Evolutionary conservation across 53 echinoderm and acorn worm genomes (phyloP).

Genomic region (Actinopyga echinites): DNA sequence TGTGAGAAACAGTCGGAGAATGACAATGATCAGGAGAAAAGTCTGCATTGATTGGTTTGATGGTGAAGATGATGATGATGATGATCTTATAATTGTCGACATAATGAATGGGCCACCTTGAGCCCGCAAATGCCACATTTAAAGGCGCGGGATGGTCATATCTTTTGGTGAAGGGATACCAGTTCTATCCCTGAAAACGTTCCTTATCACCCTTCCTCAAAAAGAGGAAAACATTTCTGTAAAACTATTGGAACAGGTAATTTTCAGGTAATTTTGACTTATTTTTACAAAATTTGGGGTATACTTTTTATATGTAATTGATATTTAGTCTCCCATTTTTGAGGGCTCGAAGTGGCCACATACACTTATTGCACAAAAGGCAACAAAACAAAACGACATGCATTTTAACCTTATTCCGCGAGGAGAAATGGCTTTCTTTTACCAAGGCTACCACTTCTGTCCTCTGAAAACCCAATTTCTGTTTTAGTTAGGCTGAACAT

Average conservation of each 20-base stretch:
- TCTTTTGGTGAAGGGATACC: background rate
- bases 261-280: too few species aligned
- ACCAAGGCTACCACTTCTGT: too few species aligned
- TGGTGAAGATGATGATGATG: slow-evolving; percentile 14
- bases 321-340: slow-evolving; percentile 57
- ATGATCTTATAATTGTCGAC: slow-evolving; percentile 27
- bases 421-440: background rate
- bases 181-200: background rate
- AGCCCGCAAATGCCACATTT: slow-evolving; percentile 15
- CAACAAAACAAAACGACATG: slow-evolving; percentile 25
- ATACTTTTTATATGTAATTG: too few species aligned
- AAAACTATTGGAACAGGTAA: too few species aligned
- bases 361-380: slow-evolving; percentile 55
- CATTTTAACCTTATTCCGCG: background rate
- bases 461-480: too few species aligned
- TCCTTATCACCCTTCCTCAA: background rate
- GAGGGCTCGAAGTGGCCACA: slow-evolving; percentile 98
- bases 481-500: too few species aligned
- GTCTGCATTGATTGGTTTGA: slow-evolving; percentile 18
- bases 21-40: background rate
- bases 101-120: slow-evolving; percentile 46
- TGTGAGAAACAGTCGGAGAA: slow-evolving; percentile 34
- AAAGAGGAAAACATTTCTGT: too few species aligned
- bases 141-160: background rate
- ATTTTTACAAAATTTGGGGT: too few species aligned